Evolutionary conservation across 53 echinoderm and acorn worm genomes (phyloP), one percentile per base, ranked within the genome.

Genomic region (Crossaster papposus): DNA sequence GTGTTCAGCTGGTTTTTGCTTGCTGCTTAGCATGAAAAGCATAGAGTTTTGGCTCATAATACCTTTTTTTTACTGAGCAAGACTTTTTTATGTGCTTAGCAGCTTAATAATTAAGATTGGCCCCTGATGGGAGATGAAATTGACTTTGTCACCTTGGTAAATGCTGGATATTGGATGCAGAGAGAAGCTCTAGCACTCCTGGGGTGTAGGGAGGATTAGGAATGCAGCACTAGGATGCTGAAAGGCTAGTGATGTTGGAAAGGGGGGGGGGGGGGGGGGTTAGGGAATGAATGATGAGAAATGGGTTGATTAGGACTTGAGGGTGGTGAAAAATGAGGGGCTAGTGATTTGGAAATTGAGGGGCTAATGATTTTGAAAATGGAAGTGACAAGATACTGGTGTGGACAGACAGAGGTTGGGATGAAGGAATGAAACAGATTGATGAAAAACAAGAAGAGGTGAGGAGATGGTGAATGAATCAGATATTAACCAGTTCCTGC

Each of bases 91-190:
- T n/a, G n/a, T n/a, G n/a, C n/a, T n/a, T n/a, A n/a, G n/a, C n/a
- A n/a, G n/a, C n/a, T n/a, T n/a, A n/a, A n/a, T n/a, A n/a, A n/a
- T n/a, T n/a, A n/a, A n/a, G n/a, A n/a, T n/a, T n/a, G n/a, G n/a
- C n/a, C n/a, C n/a, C n/a, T n/a, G 79, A 14, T 53, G 17, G 11
- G 34, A 58, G 81, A 11, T 81, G 63, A 3, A 63, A 81, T 81
- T 81, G 81, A 63, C 81, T 62, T 81, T 62, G 81, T 58, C 81
- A 81, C 81, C 81, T 81, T 4, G n/a, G 30, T 58, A 63, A 36
- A 33, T 81, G 81, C 17, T 52, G 54, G 63, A 8, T 18, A 3
- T 64, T 33, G 6, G 58, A 22, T 54, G 32, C 3, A 79, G 2
- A 30, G 29, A 44, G 44, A 44, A 44, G 74, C 18, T 36, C 12